Base-by-base conservation (phyloP, 2,888 invertebrate species). In the Tromatobia lineatoria region DNA sequence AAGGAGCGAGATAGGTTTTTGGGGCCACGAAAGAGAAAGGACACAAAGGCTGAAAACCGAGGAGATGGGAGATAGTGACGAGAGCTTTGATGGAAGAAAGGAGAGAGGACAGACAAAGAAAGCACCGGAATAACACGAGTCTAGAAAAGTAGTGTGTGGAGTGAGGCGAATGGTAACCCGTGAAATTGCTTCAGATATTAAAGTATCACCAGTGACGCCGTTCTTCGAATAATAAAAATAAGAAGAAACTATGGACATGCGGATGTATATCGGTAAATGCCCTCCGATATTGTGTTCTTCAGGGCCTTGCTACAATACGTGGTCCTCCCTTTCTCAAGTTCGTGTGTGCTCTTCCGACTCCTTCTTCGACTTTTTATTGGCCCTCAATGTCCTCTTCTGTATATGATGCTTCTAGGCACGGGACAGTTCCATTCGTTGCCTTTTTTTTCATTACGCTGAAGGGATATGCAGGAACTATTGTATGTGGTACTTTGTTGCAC, bases 101-200 rank as follows among this genome's bases (percentile, higher is more conserved):
- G 54, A 83, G 73, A 80, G n/a, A 66, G 71, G 3, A 61, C 66
- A 88, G 88, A 88, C 88, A 89, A 88, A 88, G n/a, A 78, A 42
- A 71, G 50, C 77, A 76, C 29, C n/a, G 25, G 74, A 70, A 75
- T 82, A 64, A 75, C 69, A 73, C 69, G 64, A 47, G 45, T 64
- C 34, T 50, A 64, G 18, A 25, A n/a, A n/a, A 42, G 66, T 82
- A 57, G 75, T 54, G 34, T 80, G 79, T 69, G 67, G 61, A 45
- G 80, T 45, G 78, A 34, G 71, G 45, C 69, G 80, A 69, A 80
- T 73, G 69, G 87, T 78, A 59, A 61, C 50, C 42, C 67, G 86
- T 82, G 85, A 87, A 81, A 90, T 90, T 89, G 88, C 86, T 87
- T 87, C 82, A 81, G 87, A 87, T 88, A 89, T 90, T 89, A 88